Percentiles rank a stretch among this genome's conserved stretches.
phyloP scores from a whole-genome alignment of 2,113 vertebrate species.

The Chitala chitala region DNA sequence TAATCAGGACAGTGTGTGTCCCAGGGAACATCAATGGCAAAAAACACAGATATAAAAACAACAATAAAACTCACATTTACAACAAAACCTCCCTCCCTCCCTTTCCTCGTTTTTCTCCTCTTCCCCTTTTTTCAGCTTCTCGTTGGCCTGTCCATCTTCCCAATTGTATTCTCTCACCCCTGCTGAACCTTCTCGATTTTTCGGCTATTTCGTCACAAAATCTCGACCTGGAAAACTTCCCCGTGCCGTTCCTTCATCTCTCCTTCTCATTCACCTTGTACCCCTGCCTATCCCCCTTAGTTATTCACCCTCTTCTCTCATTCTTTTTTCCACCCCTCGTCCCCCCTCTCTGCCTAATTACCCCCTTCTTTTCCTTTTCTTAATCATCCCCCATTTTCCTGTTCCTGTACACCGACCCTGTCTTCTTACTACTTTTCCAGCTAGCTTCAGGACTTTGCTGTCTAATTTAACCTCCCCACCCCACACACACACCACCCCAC shows the following conservation, averaged over 20 bases:
- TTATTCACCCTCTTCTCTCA: conserved; percentile 26
- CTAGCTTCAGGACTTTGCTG: conserved; percentile 6
- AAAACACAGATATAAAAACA: conserved; percentile 38
- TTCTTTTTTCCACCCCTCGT: conserved; percentile 13
- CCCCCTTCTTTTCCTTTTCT: conserved; percentile 51
- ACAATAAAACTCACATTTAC: conserved; percentile 52
- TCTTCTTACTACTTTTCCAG: not conserved
- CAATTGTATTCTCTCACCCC: not conserved
- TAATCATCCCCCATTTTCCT: conserved; percentile 54
- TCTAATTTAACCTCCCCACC: conserved; percentile 1
- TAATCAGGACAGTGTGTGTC: conserved; percentile 34
- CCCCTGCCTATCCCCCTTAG: conserved; percentile 26
- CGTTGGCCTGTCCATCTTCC: conserved; percentile 8
- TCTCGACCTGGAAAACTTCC: conserved; percentile 30
- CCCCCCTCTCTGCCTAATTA: conserved; percentile 50
- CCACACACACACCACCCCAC: not conserved
- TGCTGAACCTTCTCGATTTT: conserved; percentile 26
- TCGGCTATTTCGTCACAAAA: not conserved
- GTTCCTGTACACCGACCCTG: conserved; percentile 31
- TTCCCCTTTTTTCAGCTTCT: conserved; percentile 32
- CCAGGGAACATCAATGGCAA: conserved; percentile 48
- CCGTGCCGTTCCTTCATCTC: conserved; percentile 8
- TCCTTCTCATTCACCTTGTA: conserved; percentile 35
- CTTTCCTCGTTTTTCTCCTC: conserved; percentile 25
- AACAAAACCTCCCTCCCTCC: conserved; percentile 40